Evolutionary conservation across 1,140 invertebrate genomes (phyloP).

Genomic region (Sinonovacula constricta): DNA sequence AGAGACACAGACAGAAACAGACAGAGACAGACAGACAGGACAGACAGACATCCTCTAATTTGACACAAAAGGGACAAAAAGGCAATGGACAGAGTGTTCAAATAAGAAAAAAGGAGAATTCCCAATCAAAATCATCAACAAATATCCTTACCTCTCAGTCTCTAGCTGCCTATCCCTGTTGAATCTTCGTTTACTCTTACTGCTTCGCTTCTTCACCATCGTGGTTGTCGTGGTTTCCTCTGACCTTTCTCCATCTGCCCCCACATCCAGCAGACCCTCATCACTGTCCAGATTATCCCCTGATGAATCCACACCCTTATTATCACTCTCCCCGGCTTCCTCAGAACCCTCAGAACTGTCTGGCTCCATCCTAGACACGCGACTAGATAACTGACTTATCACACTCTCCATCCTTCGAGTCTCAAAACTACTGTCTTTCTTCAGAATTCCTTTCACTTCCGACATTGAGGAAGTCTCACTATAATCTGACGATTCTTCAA

Average conservation of each 20-base stretch:
- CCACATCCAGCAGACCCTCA: constrained; percentile 20
- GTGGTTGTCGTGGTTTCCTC: background rate
- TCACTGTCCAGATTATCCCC: constrained; percentile 47
- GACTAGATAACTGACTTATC: background rate
- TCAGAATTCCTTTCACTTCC: constrained; percentile 63
- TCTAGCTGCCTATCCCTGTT: constrained; percentile 33
- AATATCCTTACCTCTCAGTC: constrained; percentile 40
- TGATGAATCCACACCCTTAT: constrained; percentile 25
- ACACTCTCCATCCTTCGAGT: constrained; percentile 74
- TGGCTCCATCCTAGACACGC: constrained; percentile 20
- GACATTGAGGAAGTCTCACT: constrained; percentile 47
- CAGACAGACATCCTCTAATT: too few species aligned
- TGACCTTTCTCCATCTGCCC: background rate
- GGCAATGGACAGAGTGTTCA: too few species aligned
- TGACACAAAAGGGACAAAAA: too few species aligned
- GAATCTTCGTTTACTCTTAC: constrained; percentile 29
- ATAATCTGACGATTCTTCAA: constrained; percentile 52
- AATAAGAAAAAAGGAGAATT: too few species aligned
- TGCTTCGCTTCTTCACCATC: constrained; percentile 19
- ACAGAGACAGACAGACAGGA: too few species aligned
- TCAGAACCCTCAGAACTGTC: background rate
- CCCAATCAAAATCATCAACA: too few species aligned
- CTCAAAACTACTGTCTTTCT: constrained; percentile 69
- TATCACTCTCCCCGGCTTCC: background rate
- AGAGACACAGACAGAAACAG: too few species aligned